Base-by-base conservation (phyloP, 2,888 invertebrate species). In the Arctia plantaginis region DNA sequence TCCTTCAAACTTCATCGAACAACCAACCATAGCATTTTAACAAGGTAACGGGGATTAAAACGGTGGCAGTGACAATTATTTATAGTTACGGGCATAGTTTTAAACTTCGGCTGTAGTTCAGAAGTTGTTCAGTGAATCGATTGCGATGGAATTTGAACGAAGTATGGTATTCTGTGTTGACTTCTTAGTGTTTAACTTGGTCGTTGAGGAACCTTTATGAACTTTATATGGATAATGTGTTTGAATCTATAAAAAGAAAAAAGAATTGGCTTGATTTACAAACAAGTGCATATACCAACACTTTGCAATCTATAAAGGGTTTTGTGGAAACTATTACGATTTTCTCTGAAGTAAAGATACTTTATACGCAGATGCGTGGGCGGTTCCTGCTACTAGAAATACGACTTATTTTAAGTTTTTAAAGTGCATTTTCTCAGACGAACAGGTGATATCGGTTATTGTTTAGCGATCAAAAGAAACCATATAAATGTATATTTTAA, bases 51-150 rank as follows among this genome's bases (percentile, higher is more conserved):
- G 27, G 20, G 15, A 75, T 44, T 67, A 69, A 77, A 77, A 71
- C 59, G 8, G 73, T 69, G 47, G 65, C 77, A 71, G 67, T 13
- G 27, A 59, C 55, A 70, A 77, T 77, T 72, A 83, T 77, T 77
- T 77, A 81, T 73, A 68, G 77, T 81, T 77, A 82, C 80, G 47
- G 68, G 39, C 27, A 35, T 73, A 81, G 72, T 82, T 81, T 74
- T 27, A 62, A 23, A 35, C 66, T 75, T 70, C 59, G 30, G 23
- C 18, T 62, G 30, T n/a, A 70, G 41, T 70, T 41, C 23, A 62
- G 47, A 41, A 76, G 62, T 71, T 44, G 72, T 71, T 81, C 20
- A 35, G 64, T 33, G 72, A 82, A 81, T 82, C 74, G 72, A 76
- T 81, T 75, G 76, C 75, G 74, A 62, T 69, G 20, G 23, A 44